phyloP scores from a whole-genome alignment of 2,113 vertebrate species.

The Channa argus region DNA sequence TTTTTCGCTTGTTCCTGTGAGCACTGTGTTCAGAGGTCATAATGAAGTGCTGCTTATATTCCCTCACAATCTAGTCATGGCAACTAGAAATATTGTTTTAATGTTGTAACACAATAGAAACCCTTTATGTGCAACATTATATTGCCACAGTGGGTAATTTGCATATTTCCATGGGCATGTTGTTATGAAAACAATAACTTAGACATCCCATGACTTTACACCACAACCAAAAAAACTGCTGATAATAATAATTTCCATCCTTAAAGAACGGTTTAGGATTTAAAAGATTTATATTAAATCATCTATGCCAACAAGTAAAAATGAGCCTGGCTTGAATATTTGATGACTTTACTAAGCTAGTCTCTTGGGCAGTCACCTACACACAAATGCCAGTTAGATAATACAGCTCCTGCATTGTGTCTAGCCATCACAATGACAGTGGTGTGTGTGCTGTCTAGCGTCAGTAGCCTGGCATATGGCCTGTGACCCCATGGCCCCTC shows the following conservation, averaged over 20 bases:
- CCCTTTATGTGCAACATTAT: background rate
- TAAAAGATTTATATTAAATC: background rate
- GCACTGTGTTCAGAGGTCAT: slow-evolving; percentile 1
- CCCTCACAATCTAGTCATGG: background rate
- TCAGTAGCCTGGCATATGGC: slow-evolving; percentile 76
- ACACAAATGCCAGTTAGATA: slow-evolving; percentile 63
- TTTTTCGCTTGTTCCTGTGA: slow-evolving; percentile 14
- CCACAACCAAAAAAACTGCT: no score
- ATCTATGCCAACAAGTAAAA: slow-evolving; percentile 11
- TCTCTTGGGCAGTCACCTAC: slow-evolving; percentile 60
- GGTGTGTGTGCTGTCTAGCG: slow-evolving; percentile 64
- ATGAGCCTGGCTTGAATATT: slow-evolving; percentile 33
- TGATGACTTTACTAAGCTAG: slow-evolving; percentile 48
- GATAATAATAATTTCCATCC: background rate
- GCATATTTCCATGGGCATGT: background rate
- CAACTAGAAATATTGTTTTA: background rate
- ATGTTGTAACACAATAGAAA: background rate
- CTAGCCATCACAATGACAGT: slow-evolving; percentile 64
- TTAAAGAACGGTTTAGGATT: background rate
- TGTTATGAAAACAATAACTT: slow-evolving; percentile 13
- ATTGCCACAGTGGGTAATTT: background rate
- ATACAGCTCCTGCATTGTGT: slow-evolving; percentile 71
- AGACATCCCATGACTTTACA: background rate
- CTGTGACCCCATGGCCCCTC: slow-evolving; percentile 73
- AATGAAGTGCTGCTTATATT: slow-evolving; percentile 27